Conservation (phyloP, 1,140 invertebrate species). For the Camponotus floridanus region DNA sequence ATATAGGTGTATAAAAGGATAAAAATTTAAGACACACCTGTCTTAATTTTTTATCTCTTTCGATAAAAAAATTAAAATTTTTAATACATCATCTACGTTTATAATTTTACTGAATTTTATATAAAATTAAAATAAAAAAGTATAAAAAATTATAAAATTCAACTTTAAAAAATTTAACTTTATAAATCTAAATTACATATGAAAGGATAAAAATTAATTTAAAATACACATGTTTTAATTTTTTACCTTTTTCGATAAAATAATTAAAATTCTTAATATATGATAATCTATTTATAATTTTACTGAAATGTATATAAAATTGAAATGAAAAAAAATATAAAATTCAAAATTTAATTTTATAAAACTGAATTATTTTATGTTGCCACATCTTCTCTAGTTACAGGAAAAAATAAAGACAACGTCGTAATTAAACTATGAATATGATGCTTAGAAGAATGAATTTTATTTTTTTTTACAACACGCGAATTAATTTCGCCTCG, state of each 20-base stretch:
- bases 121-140: conserved; percentile 3
- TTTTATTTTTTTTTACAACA: background rate
- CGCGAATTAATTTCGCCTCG: background rate
- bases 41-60: too few relatives aligned
- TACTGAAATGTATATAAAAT: background rate
- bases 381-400: background rate
- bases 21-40: too few relatives aligned
- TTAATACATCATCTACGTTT: too few relatives aligned
- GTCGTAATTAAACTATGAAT: background rate
- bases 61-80: too few relatives aligned
- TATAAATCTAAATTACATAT: too few relatives aligned
- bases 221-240: too few relatives aligned
- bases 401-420: background rate
- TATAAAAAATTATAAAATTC: background rate
- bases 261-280: too few relatives aligned
- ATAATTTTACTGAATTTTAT: background rate
- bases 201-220: too few relatives aligned
- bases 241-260: too few relatives aligned
- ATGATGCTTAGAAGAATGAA: background rate
- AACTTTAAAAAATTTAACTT: too few relatives aligned
- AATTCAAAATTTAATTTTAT: background rate
- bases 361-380: background rate
- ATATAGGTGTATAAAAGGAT: too few relatives aligned
- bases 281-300: too few relatives aligned
- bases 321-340: background rate